Conservation (phyloP, 2,797 vertebrate species). For the Sylvilagus floridanus region DNA sequence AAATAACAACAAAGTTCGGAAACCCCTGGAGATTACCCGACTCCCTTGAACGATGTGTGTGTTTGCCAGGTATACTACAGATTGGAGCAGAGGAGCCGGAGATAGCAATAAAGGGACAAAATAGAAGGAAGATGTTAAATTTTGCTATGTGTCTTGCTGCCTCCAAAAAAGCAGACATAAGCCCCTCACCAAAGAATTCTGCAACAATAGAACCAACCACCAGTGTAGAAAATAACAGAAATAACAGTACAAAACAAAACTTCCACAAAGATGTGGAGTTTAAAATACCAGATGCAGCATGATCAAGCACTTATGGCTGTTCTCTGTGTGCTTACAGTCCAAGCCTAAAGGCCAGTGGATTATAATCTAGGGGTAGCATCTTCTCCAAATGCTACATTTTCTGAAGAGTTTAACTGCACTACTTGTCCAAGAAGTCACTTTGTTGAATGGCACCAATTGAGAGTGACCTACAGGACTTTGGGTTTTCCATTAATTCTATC, state of each 20-base stretch:
- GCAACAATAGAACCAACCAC: not conserved
- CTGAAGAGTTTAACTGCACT: not conserved
- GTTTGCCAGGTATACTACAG: not conserved
- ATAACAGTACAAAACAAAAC: not conserved
- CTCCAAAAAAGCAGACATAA: not conserved
- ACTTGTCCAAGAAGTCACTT: slow-evolving; percentile 26
- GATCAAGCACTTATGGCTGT: not conserved
- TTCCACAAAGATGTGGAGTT: not conserved
- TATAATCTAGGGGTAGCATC: slow-evolving; percentile 3
- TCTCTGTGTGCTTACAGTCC: not conserved
- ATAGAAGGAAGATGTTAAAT: slow-evolving; percentile 15
- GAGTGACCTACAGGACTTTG: slow-evolving; percentile 7
- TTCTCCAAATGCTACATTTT: not conserved
- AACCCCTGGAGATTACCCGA: not conserved
- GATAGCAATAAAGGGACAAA: not conserved
- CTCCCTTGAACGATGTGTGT: not conserved
- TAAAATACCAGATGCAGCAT: not conserved
- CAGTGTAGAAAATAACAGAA: slow-evolving; percentile 33
- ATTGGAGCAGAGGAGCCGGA: not conserved
- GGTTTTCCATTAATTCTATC: not conserved
- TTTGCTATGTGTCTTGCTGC: not conserved
- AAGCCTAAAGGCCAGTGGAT: not conserved
- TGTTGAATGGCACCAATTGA: not conserved
- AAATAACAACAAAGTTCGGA: not conserved
- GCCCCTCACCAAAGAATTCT: slow-evolving; percentile 10